These are phyloP conservation scores for Philotrypesis tridentata DNA, from an alignment of 1,140 invertebrate species.

Conservation along the genomic window DNA sequence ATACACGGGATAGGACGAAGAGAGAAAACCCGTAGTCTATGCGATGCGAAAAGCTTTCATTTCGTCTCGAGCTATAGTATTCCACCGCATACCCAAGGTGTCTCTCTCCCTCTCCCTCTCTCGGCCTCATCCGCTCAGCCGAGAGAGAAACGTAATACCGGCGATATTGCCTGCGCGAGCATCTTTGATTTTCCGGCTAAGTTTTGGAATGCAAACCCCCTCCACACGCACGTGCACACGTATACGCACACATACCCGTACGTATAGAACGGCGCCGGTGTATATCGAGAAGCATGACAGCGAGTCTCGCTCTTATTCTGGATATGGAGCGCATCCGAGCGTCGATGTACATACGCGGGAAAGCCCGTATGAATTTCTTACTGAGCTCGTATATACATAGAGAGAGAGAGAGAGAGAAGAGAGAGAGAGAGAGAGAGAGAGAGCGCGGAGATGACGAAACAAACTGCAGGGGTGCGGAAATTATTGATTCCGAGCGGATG, in stretches of 20 bases:
- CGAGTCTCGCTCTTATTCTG: neutral
- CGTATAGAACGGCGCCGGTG: slow-evolving; percentile 33
- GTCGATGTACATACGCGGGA: neutral
- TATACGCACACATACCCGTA: too few species aligned
- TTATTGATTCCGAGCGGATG: too few species aligned
- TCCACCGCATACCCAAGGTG: neutral
- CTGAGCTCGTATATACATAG: too few species aligned
- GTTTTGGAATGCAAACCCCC: slow-evolving; percentile 54
- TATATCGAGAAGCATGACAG: neutral
- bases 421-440: neutral
- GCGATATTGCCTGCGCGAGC: slow-evolving; percentile 54
- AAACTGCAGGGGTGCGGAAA: neutral
- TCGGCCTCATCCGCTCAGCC: neutral
- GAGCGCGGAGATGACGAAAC: neutral
- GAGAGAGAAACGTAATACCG: slow-evolving; percentile 55
- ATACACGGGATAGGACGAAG: neutral
- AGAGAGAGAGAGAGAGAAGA: neutral
- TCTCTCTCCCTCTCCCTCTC: too few species aligned
- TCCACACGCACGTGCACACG: slow-evolving; percentile 27
- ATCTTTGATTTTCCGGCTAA: slow-evolving; percentile 53
- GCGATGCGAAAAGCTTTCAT: neutral
- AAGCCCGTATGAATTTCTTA: slow-evolving; percentile 40
- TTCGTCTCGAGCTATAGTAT: neutral
- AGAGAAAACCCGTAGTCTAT: neutral
- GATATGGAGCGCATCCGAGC: slow-evolving; percentile 15